Evolutionary conservation across 2,113 vertebrate species (phyloP).

Genomic region (Archilochus colubris): DNA sequence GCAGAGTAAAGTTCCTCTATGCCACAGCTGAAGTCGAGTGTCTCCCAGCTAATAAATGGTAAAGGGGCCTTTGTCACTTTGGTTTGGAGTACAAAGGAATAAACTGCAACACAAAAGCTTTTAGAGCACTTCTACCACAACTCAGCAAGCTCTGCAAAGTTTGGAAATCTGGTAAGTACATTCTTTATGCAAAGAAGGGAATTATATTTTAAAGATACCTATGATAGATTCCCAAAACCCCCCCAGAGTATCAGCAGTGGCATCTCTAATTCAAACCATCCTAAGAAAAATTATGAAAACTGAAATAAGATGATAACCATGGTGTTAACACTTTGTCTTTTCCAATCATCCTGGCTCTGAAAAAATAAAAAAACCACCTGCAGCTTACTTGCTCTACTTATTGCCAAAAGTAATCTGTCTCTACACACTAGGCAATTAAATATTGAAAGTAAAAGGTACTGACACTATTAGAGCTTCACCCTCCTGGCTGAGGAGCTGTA

Average conservation of each 20-base stretch:
- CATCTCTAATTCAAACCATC: background rate
- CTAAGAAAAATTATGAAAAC: background rate
- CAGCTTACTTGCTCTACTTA: background rate
- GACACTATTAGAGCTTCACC: background rate
- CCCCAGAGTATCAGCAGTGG: background rate
- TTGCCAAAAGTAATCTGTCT: background rate
- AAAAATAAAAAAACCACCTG: background rate
- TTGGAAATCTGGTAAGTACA: background rate
- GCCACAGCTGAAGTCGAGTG: background rate
- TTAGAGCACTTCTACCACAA: background rate
- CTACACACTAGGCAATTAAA: conserved; percentile 22
- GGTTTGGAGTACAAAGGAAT: background rate
- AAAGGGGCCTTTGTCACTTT: background rate
- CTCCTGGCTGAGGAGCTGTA: background rate
- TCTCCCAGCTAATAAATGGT: conserved; percentile 32
- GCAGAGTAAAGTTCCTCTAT: background rate
- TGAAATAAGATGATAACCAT: background rate
- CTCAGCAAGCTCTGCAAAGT: background rate
- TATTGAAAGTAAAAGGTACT: conserved; percentile 30
- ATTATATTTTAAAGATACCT: accelerated
- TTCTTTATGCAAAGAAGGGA: background rate
- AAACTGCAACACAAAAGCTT: background rate
- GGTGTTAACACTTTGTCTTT: background rate
- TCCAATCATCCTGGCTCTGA: background rate
- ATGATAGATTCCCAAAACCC: background rate